Evolutionary conservation across 2,113 vertebrate species (phyloP), one percentile per base, ranked within the genome.

Genomic region (Pteruthius melanotis): DNA sequence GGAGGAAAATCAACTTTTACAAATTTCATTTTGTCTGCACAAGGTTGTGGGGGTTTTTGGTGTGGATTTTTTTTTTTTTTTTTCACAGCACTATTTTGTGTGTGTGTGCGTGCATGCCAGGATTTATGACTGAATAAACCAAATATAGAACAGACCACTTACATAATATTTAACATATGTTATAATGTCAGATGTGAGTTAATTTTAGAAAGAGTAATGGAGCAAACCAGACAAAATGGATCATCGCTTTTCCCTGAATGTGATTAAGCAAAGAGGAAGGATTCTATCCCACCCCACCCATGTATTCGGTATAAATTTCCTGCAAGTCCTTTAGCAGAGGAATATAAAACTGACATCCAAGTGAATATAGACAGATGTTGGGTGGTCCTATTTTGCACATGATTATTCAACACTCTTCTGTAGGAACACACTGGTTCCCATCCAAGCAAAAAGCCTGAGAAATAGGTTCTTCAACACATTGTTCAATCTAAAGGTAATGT

Each of bases 261-360:
- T 97, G 95, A 96, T 97, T 97, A 96, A 96, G 93, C 63, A 89
- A 95, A 97, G 85, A 96, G 95, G 96, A 97, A 97, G 91, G 85
- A 95, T 97, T 95, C 96, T 91, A 91, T 96, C 94, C 92, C 95
- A 96, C 96, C 95, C 96, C 94, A 97, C 96, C 94, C 95, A 92
- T 96, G 80, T 92, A 96, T 96, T 97, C 3, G 0, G 68, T 93
- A 94, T 85, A 93, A 89, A 95, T 96, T 96, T 95, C 95, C 92
- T 94, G 90, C 75, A 87, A 91, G 76, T 90, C 56, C 80, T 96
- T 47, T 83, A 95, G 87, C 79, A 90, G 66, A 87, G 77, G 75
- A 92, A 87, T 89, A 95, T 90, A 95, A 96, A 91, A 86, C 56
- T 96, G 77, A 79, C 66, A 95, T 95, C 89, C 88, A 96, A 96